Evolutionary conservation across 2,797 vertebrate species (phyloP), one percentile per base, ranked within the genome.

Genomic region (Bovichtus diacanthus): DNA sequence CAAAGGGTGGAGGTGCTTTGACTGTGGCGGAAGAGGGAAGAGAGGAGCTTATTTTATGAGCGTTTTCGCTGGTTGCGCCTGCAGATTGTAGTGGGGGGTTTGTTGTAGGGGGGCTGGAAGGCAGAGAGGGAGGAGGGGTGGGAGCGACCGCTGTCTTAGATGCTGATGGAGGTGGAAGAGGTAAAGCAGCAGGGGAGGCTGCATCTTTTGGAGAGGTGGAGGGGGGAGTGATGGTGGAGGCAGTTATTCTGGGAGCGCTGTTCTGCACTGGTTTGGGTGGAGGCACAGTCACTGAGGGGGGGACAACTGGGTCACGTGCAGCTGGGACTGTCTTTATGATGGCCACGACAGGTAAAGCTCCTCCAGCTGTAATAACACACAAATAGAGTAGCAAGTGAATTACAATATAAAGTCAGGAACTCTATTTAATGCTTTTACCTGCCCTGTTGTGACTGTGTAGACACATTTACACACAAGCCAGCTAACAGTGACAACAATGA

Each of bases 1-100:
- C 81, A 44, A 93, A 84, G 16, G 94, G 81, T 15, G 88, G 88
- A 54, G 92, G 85, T 1, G 87, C 47, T 81, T 92, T 94, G 69
- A 88, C 70, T 8, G 75, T 2, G 19, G 87, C 47, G n/a, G 83
- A 58, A 2, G 86, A 74, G 5, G 84, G 66, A 62, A 76, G 77
- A 36, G 46, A 23, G 27, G 73, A 13, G 63, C 6, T 70, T 3
- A 19, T 25, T 66, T 71, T 81, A 5, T 36, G 63, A 25, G 41
- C 9, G 9, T 78, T 68, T 9, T 72, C 29, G 0, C 46, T 36
- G 15, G 23, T 15, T 1, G 18, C 16, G 3, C 21, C 21, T 5
- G 66, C 39, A 29, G 74, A 11, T 15, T 53, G 38, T 3, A 54
- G 16, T 1, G 69, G 34, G 6, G 68, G 38, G 16, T 49, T 62